A percentile compares a stretch with the other conserved stretches of the same genome.
Evolutionary conservation across 1,140 invertebrate genomes (phyloP).

Genomic region (Temnothorax nylanderi): DNA sequence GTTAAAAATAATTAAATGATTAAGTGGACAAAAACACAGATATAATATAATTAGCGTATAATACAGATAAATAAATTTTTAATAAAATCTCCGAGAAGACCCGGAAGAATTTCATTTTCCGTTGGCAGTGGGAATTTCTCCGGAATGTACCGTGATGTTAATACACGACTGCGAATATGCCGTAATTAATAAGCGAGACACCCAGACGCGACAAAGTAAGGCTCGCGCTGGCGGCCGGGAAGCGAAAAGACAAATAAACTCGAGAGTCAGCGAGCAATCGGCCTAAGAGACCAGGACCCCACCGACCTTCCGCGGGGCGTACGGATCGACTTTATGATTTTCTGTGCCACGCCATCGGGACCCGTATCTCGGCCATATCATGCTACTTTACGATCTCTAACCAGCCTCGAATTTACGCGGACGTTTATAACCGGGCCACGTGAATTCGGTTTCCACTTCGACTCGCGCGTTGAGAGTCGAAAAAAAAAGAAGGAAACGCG

Average conservation of each 20-base stretch:
- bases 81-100: background rate
- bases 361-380: constrained; percentile 58
- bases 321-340: constrained; percentile 74
- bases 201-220: background rate
- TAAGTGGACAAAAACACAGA: background rate
- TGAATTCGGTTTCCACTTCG: constrained; percentile 68
- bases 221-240: background rate
- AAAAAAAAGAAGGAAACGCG: constrained; percentile 53
- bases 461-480: constrained; percentile 51
- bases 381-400: constrained; percentile 75
- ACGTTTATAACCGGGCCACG: constrained; percentile 78
- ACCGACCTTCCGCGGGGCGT: constrained; percentile 12
- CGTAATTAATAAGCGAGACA: constrained; percentile 41
- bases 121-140: background rate
- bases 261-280: constrained; percentile 43
- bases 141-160: background rate
- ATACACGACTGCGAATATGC: background rate
- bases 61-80: background rate
- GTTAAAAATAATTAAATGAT: background rate
- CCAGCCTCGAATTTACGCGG: constrained; percentile 79
- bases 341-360: constrained; percentile 65
- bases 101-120: background rate
- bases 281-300: constrained; percentile 14
- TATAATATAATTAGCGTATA: background rate
- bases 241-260: constrained; percentile 47